Evolutionary conservation across 2,888 invertebrate species (phyloP).

Genomic region (Laspeyria flexula): DNA sequence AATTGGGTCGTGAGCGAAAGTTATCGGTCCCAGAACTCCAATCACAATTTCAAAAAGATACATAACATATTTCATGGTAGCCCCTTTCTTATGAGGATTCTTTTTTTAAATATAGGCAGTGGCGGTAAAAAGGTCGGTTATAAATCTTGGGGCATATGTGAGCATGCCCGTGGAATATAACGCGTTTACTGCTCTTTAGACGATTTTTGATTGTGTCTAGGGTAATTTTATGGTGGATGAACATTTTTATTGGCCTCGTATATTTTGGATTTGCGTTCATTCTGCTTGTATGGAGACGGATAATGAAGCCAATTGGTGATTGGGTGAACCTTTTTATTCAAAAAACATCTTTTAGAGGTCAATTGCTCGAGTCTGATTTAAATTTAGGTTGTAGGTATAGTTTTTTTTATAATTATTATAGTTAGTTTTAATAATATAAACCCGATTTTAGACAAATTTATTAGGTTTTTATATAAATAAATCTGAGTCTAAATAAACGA

Average conservation of each 20-base stretch:
- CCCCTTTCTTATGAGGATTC: conserved; percentile 3
- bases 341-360: neutral
- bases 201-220: conserved; percentile 35
- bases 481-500: too few species aligned
- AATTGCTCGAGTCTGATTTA: too few species aligned
- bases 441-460: too few species aligned
- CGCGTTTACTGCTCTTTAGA: conserved; percentile 38
- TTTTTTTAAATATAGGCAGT: conserved; percentile 61
- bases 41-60: conserved; percentile 78
- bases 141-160: conserved; percentile 68
- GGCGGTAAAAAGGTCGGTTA: conserved; percentile 66
- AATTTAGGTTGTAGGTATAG: too few species aligned
- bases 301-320: neutral
- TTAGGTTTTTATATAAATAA: too few species aligned
- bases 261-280: conserved; percentile 25
- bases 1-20: conserved; percentile 79
- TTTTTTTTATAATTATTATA: too few species aligned
- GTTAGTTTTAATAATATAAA: too few species aligned
- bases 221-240: conserved; percentile 37
- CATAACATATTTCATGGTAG: conserved; percentile 70
- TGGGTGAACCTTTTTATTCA: neutral
- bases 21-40: conserved; percentile 79
- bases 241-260: conserved; percentile 25
- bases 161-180: conserved; percentile 54
- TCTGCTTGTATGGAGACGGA: conserved; percentile 10